Evolutionary conservation across 2,113 vertebrate genomes (phyloP).

Genomic region (Uria aalge): DNA sequence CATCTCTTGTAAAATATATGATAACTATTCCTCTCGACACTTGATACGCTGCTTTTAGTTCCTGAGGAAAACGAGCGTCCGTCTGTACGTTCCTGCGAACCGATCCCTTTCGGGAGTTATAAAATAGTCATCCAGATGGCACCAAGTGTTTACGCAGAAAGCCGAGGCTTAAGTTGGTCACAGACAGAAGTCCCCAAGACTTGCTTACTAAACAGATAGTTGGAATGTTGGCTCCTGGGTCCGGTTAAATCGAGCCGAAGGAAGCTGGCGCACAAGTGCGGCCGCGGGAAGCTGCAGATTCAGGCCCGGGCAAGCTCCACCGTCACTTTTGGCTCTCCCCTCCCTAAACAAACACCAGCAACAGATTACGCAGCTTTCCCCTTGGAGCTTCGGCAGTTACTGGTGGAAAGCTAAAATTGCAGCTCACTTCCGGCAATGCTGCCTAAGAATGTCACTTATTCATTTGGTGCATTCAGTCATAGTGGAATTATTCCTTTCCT

Average conservation of each 20-base stretch:
- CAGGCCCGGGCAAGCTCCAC: constrained; percentile 4
- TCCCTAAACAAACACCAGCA: constrained; percentile 35
- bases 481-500: not conserved
- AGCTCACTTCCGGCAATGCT: not conserved
- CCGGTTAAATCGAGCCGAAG: constrained; percentile 54
- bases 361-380: not conserved
- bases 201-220: constrained; percentile 73
- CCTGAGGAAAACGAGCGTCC: constrained; percentile 52
- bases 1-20: constrained; percentile 41
- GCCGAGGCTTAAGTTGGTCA: constrained; percentile 69
- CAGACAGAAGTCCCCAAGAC: constrained; percentile 65
- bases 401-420: not conserved
- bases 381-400: not conserved
- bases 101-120: constrained; percentile 64
- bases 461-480: not conserved
- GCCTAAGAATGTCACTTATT: not conserved
- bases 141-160: constrained; percentile 72
- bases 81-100: constrained; percentile 30
- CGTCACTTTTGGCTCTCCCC: not conserved
- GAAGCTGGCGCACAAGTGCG: constrained; percentile 24
- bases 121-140: constrained; percentile 76
- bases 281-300: not conserved
- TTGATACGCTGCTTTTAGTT: constrained; percentile 59
- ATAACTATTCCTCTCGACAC: constrained; percentile 60
- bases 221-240: constrained; percentile 64